Percentiles rank a stretch among this genome's conserved stretches.
Evolutionary conservation across 2,888 invertebrate species (phyloP).

Genomic region (Zaprionus lineosus): DNA sequence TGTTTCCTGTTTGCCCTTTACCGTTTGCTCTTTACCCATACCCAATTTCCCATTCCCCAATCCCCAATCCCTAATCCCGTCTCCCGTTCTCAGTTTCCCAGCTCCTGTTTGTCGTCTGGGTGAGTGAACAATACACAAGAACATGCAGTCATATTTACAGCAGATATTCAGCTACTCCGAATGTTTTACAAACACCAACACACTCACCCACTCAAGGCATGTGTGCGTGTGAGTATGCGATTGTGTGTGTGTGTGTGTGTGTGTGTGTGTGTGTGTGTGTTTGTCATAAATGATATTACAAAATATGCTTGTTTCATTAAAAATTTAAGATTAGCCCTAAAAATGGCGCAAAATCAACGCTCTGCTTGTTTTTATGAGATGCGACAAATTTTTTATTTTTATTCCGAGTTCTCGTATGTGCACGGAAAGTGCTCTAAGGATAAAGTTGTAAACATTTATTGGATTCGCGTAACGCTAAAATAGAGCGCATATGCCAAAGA

Average conservation of each 20-base stretch:
- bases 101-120: slow-evolving; percentile 18
- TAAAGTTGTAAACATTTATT: slow-evolving; percentile 57
- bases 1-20: no score
- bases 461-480: slow-evolving; percentile 27
- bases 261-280: not conserved
- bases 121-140: slow-evolving; percentile 40
- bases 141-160: slow-evolving; percentile 45
- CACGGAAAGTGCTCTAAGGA: slow-evolving; percentile 41
- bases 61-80: no score
- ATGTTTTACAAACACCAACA: slow-evolving; percentile 15
- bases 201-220: not conserved
- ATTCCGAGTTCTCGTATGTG: slow-evolving; percentile 7
- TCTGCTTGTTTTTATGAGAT: slow-evolving; percentile 51
- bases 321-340: slow-evolving; percentile 54
- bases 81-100: no score
- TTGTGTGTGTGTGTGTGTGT: not conserved
- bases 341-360: slow-evolving; percentile 35
- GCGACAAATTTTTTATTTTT: slow-evolving; percentile 50
- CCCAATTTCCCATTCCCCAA: no score
- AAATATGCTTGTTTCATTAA: slow-evolving; percentile 74
- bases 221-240: not conserved
- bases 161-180: slow-evolving; percentile 23
- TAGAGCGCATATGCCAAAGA: not conserved
- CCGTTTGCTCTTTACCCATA: no score
- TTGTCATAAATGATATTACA: slow-evolving; percentile 49